These are phyloP conservation scores for Habrosyne pyritoides DNA, from an alignment of 2,888 invertebrate genomes.

Conservation along the genomic window DNA sequence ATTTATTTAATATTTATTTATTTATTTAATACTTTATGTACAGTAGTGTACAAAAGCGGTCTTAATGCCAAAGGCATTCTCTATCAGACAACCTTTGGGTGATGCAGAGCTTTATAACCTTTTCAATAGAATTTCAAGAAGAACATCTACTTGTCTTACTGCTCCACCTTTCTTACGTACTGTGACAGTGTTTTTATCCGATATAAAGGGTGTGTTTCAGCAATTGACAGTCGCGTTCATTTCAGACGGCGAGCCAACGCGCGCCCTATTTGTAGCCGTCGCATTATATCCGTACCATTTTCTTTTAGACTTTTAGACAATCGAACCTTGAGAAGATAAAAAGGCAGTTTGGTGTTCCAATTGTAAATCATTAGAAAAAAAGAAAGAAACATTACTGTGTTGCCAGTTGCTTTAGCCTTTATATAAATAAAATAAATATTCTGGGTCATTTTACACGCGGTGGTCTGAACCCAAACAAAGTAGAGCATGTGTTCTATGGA, in stretches of 20 bases:
- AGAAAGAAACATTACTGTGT: too few species aligned
- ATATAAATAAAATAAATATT: too few species aligned
- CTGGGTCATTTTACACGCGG: too few species aligned
- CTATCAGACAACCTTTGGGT: too few species aligned
- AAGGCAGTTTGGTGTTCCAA: background rate
- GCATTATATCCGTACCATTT: background rate
- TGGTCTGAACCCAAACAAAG: too few species aligned
- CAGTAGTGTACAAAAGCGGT: too few species aligned
- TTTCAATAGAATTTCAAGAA: background rate
- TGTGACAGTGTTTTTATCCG: background rate
- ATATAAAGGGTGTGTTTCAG: background rate
- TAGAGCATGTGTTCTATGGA: too few species aligned
- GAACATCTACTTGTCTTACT: background rate
- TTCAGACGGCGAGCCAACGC: background rate
- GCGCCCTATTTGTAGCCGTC: background rate
- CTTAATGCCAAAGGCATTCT: too few species aligned
- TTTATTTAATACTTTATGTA: too few species aligned
- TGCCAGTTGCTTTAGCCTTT: too few species aligned
- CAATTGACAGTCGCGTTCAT: background rate
- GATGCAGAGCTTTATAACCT: too few species aligned
- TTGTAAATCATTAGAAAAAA: background rate
- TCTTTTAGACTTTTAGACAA: background rate
- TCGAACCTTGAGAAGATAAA: background rate
- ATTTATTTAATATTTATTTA: too few species aligned
- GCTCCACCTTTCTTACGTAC: background rate